Evolutionary conservation across 2,888 invertebrate genomes (phyloP), one percentile per base, ranked within the genome.

Genomic region (Lypha dubia): DNA sequence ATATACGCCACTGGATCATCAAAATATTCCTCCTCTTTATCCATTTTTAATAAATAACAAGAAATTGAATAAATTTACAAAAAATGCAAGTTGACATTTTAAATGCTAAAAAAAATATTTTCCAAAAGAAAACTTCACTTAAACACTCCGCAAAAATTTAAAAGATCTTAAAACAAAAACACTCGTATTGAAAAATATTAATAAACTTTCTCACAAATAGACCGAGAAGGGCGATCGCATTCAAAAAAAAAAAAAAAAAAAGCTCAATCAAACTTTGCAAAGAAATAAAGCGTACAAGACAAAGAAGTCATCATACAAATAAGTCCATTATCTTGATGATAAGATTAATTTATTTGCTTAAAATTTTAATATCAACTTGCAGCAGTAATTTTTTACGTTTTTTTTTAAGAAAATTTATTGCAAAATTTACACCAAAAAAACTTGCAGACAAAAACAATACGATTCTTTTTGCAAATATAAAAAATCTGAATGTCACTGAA

Each of bases 1-100:
- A 79, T 7, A 70, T 63, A 83, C 6, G 73, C 44, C 32, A 46
- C 7, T 32, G 79, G 79, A 68, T 70, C 67, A 20, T 63, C 63
- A 74, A 70, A 83, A 32, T 68, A 53, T 15, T 68, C 77, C 13
- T 74, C 77, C 35, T 79, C 53, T 67, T 67, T 68, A 60, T 60
- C 74, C 67, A 77, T 83, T 63, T 56, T 53, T 0, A 8, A 5
- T 28, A 4, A 44, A 32, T 51, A 20, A 22, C 4, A 17, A 20
- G 11, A 2, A 24, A 15, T 46, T 32, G 9, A 24, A 22, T 49
- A 22, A 35, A 41, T 17, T 58, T 49, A 35, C 17, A 58, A 17
- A 35, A 32, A 35, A 58, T 41, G 11, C 8, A n/a, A 15, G 11
- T 32, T 32, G 5, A 56, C 11, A 44, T 70, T 44, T 20, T 22